A percentile compares a stretch with the other conserved stretches of the same genome.
phyloP scores from a whole-genome alignment of 1,140 invertebrate species.

The Heterodera schachtii region DNA sequence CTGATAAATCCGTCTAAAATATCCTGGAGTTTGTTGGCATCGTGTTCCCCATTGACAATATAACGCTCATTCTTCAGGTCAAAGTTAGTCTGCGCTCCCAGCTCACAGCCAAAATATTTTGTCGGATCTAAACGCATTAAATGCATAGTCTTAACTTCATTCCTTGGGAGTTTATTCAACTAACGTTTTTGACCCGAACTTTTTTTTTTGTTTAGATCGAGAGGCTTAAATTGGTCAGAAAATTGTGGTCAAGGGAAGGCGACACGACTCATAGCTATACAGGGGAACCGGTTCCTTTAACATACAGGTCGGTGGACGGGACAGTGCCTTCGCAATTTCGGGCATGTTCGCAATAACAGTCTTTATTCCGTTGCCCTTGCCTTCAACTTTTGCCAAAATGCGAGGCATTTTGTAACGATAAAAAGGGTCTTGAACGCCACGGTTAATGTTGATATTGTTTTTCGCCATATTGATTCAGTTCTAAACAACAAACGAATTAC shows the following conservation, averaged over 20 bases:
- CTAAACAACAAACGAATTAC: not conserved
- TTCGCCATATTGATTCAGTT: conserved; percentile 73
- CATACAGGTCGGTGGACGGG: conserved; percentile 92
- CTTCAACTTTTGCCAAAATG: conserved; percentile 84
- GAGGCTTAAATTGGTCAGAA: no score
- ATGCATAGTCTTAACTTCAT: no score
- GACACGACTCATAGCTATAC: no score
- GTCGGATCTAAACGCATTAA: conserved; percentile 79
- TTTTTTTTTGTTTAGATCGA: no score
- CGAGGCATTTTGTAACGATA: conserved; percentile 99
- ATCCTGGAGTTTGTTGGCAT: conserved; percentile 91
- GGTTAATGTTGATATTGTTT: conserved; percentile 84
- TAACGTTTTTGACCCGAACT: no score
- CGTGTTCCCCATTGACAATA: conserved; percentile 98
- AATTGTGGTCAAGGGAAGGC: no score
- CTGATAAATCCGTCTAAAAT: conserved; percentile 93
- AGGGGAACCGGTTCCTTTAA: conserved; percentile 35
- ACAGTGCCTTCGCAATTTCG: conserved; percentile 94
- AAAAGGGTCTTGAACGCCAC: conserved; percentile 93
- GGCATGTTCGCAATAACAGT: conserved; percentile 99
- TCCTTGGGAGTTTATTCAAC: no score
- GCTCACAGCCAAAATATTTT: conserved; percentile 98
- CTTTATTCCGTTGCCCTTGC: conserved; percentile 98
- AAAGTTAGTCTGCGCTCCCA: conserved; percentile 97
- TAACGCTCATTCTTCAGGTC: conserved; percentile 98